A percentile compares a stretch with the other conserved stretches of the same genome.
These are phyloP conservation scores for Spilogale gracilis DNA, from an alignment of 2,113 vertebrate genomes.

Conservation along the genomic window DNA sequence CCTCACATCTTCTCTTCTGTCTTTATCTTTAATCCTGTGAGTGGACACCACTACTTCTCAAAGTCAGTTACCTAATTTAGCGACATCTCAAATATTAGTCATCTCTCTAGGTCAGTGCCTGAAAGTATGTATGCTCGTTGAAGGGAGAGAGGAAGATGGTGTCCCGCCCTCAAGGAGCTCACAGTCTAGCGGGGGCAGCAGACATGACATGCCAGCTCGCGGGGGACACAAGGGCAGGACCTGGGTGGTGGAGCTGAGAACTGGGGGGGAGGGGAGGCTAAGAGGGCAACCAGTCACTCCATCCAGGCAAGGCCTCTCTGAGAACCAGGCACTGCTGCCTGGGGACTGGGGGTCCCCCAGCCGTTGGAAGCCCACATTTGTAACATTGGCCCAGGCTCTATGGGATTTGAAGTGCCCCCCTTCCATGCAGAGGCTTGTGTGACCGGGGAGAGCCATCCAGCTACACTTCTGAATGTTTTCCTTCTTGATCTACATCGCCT, in stretches of 20 bases:
- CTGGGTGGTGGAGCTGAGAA: accelerated
- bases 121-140: neutral
- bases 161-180: conserved; percentile 50
- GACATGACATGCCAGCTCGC: accelerated
- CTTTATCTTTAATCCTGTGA: neutral
- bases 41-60: neutral
- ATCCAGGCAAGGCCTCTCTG: neutral
- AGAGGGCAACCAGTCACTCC: accelerated
- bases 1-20: neutral
- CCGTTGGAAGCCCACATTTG: neutral
- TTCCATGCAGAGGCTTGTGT: accelerated
- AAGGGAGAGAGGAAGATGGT: neutral
- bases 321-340: accelerated
- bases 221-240: accelerated
- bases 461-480: no score
- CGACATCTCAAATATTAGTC: neutral
- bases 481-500: neutral
- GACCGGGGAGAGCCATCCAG: neutral
- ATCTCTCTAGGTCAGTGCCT: neutral
- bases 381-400: accelerated
- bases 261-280: no score
- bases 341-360: neutral
- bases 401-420: neutral
- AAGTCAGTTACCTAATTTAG: neutral
- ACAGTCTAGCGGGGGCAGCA: conserved; percentile 37